Base-by-base conservation (phyloP, 2,797 vertebrate genomes). In the Hypotaenidia philippensis region DNA sequence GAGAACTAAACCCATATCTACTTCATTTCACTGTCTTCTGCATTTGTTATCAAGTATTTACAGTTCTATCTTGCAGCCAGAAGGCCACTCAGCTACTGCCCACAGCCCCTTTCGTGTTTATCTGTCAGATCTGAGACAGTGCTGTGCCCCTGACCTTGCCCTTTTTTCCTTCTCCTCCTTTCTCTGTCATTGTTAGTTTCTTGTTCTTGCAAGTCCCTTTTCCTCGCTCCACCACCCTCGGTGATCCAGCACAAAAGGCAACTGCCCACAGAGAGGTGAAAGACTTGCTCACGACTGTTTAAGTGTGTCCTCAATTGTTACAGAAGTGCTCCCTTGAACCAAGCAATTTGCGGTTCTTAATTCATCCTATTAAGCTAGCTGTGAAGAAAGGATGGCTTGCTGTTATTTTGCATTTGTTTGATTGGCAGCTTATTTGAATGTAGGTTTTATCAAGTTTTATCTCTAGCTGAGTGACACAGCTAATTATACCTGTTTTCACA, bases 401-500 rank as follows among this genome's bases (percentile, higher is more conserved):
- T 66, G 44, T 69, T 94, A 81, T 66, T 93, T 86, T 86, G 52
- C 74, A 82, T 95, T 83, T 20, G 5, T 86, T 88, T 94, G 87
- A 94, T 61, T 87, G 85, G 38, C 77, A 95, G 38, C 66, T 79
- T 89, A 45, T 87, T 74, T 82, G 63, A 91, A 86, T 31, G 52
- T 57, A 82, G 49, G 80, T 83, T 93, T 93, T 91, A 79, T 79
- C 74, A 70, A 72, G 66, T 88, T 94, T 96, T 91, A 86, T 89
- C 83, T 70, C 40, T 31, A 80, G 74, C 36, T 89, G 70, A 90
- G 89, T 79, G 87, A 76, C 80, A 90, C 45, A 69, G 72, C 32
- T 96, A 84, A 94, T 94, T 90, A 88, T 79, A 93, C 66, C 80
- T 84, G 49, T 87, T 96, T 88, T 79, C 90, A 87, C 45, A 89